Evolutionary conservation across 2,888 invertebrate genomes (phyloP), one percentile per base, ranked within the genome.

Genomic region (Noctua janthina): DNA sequence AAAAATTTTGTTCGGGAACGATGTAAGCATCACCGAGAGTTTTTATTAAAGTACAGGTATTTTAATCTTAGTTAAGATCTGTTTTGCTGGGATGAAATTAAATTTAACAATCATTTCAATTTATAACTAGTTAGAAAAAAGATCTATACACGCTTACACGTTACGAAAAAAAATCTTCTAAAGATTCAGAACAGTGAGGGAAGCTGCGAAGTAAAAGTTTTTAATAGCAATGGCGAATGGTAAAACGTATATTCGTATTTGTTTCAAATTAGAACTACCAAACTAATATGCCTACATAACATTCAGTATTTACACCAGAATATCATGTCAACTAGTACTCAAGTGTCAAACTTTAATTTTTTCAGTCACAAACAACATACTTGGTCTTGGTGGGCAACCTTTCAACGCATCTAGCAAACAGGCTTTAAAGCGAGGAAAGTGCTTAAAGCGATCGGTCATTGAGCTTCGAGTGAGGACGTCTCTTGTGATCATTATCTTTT

Each of bases 401-500:
- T 80, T 82, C 71, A 82, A 39, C 80, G 54, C n/a, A 11, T 56
- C 69, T 29, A 56, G n/a, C 54, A 39, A 67, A 70, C 62, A 46
- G 43, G n/a, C 20, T 59, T 66, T 71, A 84, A 78, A 59, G 66
- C 51, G 80, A 84, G 15, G 23, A 67, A 84, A 84, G 51, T 43
- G 51, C 79, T 81, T 71, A 54, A 66, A 67, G 71, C 85, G 70
- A 62, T 79, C 62, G 59, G 23, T 67, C 67, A 68, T 66, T 62
- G 80, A 80, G 64, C 59, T 67, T 72, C 59, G 46, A 79, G 67
- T 62, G 67, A 59, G 51, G 51, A 71, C 51, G 51, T 51, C 59
- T 78, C 59, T 81, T 49, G 29, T 46, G 68, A 69, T 69, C 54
- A 64, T 54, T 74, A 67, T 83, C 66, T 76, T 75, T 67, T 59